Evolutionary conservation across 2,888 invertebrate genomes (phyloP), one percentile per base, ranked within the genome.

Genomic region (Caradrina kadenii): DNA sequence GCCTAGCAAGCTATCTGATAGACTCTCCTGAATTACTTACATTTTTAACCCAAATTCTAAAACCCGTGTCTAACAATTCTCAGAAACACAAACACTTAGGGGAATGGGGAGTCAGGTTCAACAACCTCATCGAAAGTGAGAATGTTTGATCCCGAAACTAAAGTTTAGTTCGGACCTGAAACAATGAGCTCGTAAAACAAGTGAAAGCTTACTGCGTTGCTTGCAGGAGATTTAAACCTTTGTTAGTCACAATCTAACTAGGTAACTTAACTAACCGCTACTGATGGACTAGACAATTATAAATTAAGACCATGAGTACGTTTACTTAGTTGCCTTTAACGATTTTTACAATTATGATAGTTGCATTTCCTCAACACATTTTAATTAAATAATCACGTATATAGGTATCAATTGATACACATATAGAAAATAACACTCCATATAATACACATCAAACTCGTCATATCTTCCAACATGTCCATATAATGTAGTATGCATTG

Each of bases 161-260:
- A 78, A 75, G 31, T 74, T 78, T 72, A 74, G 59, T 74, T 74
- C 55, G 52, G 56, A 50, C 48, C 22, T 31, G 22, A 7, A 74
- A 74, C 74, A 74, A 74, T 78, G 74, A 78, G 73, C 58, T 78
- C 78, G 78, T 74, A 74, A 74, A 78, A 54, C 78, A 55, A 78
- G 63, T 78, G 74, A 72, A 78, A 78, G 74, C 78, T 48, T 1
- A 48, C 55, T 11, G 54, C 62, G 52, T 60, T 21, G 71, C 50
- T 62, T 69, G 78, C 31, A 15, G n/a, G 31, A 31, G 54, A 59
- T 63, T 63, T 50, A 50, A 59, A 11, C 42, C 62, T 13, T 63
- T 74, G 58, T 63, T 63, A 50, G 19, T 6, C 0, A 8, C 15
- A 13, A 59, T 54, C 52, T 59, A 45, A 45, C 45, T 45, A 45